These are phyloP conservation scores for Nineta flava DNA, from an alignment of 2,888 invertebrate genomes.

Conservation along the genomic window DNA sequence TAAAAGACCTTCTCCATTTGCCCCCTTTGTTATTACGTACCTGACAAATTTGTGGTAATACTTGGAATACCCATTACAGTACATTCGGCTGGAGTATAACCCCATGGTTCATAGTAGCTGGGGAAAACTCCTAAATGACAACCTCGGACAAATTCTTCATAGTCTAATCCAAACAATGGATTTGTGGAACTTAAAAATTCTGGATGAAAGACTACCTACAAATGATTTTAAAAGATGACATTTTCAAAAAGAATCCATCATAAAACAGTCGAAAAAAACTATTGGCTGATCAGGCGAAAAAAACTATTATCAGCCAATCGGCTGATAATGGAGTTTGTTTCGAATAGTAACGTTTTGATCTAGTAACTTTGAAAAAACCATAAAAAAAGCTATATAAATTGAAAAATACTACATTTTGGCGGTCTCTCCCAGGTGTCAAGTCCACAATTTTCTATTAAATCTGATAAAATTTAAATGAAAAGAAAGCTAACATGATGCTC, in stretches of 20 bases:
- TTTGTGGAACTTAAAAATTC: slow-evolving; percentile 97
- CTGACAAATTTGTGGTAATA: slow-evolving; percentile 92
- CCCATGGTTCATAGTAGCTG: slow-evolving; percentile 99
- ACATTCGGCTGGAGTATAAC: slow-evolving; percentile 98
- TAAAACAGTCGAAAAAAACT: background rate
- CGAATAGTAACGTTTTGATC: no score
- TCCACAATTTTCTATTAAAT: no score
- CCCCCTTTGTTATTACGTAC: slow-evolving; percentile 23
- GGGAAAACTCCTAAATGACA: slow-evolving; percentile 99
- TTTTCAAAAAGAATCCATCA: background rate
- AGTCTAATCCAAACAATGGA: slow-evolving; percentile 92
- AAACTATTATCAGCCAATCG: no score
- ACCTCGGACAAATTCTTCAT: slow-evolving; percentile 97
- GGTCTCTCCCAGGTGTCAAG: no score
- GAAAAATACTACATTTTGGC: no score
- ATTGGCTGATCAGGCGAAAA: no score
- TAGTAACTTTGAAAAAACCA: no score
- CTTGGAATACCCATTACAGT: slow-evolving; percentile 99
- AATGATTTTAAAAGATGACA: background rate
- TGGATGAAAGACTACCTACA: slow-evolving; percentile 92
- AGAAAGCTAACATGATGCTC: no score
- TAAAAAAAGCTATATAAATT: no score
- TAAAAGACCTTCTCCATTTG: no score
- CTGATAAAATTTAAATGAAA: no score
- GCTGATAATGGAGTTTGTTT: no score